Percentiles rank a stretch among this genome's conserved stretches.
Conservation (phyloP, 2,888 invertebrate species). For the Plagodis pulveraria region DNA sequence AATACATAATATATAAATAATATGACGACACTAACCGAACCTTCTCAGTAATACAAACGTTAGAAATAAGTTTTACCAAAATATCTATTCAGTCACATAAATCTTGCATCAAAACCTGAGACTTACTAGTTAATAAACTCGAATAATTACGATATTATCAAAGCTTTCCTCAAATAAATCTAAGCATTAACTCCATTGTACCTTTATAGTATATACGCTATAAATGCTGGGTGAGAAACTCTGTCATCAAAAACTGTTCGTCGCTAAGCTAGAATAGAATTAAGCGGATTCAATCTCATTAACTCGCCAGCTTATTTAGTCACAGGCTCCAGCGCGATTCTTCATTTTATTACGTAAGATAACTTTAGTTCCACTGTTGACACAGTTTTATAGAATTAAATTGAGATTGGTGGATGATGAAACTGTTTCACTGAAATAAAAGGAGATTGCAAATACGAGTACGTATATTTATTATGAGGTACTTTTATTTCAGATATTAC, state of each 20-base stretch:
- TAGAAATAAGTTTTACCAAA: too few relatives aligned
- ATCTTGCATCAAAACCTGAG: too few relatives aligned
- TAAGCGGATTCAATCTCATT: conserved; percentile 60
- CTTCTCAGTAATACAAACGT: too few relatives aligned
- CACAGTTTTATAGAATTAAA: conserved; percentile 39
- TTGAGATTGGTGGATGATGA: conserved; percentile 11
- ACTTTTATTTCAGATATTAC: too few relatives aligned
- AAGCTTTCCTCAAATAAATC: conserved; percentile 1
- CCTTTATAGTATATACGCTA: conserved; percentile 1
- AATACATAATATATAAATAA: too few relatives aligned
- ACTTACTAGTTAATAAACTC: too few relatives aligned
- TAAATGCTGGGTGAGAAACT: conserved; percentile 10
- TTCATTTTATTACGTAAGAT: conserved; percentile 40
- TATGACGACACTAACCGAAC: too few relatives aligned
- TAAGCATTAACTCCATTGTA: conserved; percentile 8
- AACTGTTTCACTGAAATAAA: neutral
- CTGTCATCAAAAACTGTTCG: conserved; percentile 19
- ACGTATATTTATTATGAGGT: too few relatives aligned
- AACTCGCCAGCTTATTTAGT: conserved; percentile 55
- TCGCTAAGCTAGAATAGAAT: conserved; percentile 44
- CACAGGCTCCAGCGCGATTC: conserved; percentile 40
- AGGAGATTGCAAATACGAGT: too few relatives aligned
- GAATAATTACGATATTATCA: neutral
- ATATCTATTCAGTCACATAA: too few relatives aligned
- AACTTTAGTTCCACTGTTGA: conserved; percentile 34